These are phyloP conservation scores for Galemys pyrenaicus DNA, from an alignment of 2,113 vertebrate species.

Conservation along the genomic window DNA sequence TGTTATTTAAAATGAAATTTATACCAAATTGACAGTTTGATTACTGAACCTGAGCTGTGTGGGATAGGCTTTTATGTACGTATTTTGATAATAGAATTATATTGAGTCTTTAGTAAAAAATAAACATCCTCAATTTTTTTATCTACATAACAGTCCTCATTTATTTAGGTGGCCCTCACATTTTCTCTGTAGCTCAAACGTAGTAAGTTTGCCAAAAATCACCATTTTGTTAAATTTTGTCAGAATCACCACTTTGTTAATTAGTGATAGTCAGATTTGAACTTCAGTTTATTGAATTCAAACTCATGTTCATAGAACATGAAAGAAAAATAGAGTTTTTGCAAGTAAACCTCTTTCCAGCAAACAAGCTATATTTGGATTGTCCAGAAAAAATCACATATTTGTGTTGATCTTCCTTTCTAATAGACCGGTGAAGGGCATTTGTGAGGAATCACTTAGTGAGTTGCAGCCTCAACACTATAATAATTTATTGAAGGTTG, in stretches of 20 bases:
- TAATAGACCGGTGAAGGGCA: neutral
- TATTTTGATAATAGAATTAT: neutral
- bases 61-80: neutral
- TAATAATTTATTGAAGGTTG: neutral
- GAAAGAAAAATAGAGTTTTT: neutral
- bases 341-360: neutral
- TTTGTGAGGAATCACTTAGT: neutral
- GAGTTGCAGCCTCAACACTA: neutral
- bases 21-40: neutral
- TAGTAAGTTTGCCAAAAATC: neutral
- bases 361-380: neutral
- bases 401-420: neutral
- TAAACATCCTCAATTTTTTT: neutral
- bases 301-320: neutral
- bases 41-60: neutral
- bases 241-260: neutral
- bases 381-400: neutral
- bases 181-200: neutral
- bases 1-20: slow-evolving; percentile 10
- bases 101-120: neutral
- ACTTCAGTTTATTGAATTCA: neutral
- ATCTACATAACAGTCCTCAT: neutral
- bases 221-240: neutral
- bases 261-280: neutral
- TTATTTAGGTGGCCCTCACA: neutral